Conservation (phyloP, 2,888 invertebrate genomes). For the Pterobdella sp. region DNA sequence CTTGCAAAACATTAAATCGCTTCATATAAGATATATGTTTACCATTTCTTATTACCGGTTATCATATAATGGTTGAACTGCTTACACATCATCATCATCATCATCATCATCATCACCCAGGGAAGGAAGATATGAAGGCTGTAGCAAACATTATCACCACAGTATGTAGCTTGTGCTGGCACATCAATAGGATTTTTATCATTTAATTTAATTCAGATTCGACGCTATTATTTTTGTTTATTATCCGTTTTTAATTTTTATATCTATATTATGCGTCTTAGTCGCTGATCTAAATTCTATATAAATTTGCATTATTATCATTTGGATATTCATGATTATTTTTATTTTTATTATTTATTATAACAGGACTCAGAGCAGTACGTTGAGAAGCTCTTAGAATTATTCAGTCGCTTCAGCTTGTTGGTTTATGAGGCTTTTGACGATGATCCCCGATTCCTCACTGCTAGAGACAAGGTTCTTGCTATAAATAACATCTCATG, state of each 20-base stretch:
- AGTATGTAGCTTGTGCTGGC: conserved; percentile 45
- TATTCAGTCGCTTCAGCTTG: conserved; percentile 83
- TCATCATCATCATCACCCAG: neutral
- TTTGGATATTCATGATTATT: neutral
- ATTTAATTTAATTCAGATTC: neutral
- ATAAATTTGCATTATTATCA: neutral
- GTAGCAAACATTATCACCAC: conserved; percentile 87
- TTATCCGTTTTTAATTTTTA: too few species aligned
- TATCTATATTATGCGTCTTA: too few species aligned
- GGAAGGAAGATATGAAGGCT: conserved; percentile 73
- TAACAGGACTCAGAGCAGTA: conserved; percentile 85
- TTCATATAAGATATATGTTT: too few species aligned
- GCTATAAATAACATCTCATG: too few species aligned
- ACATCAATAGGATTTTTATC: too few species aligned
- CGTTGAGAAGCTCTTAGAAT: conserved; percentile 82
- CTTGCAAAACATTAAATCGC: too few species aligned
- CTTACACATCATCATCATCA: neutral
- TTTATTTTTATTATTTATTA: neutral
- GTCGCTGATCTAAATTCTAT: neutral
- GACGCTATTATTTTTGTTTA: neutral
- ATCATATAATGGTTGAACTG: too few species aligned
- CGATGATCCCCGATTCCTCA: conserved; percentile 92
- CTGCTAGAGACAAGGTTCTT: conserved; percentile 77
- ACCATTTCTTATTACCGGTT: too few species aligned
- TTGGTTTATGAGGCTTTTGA: conserved; percentile 88